Base-by-base conservation (phyloP, 2,888 invertebrate genomes). In the Cancer borealis region DNA sequence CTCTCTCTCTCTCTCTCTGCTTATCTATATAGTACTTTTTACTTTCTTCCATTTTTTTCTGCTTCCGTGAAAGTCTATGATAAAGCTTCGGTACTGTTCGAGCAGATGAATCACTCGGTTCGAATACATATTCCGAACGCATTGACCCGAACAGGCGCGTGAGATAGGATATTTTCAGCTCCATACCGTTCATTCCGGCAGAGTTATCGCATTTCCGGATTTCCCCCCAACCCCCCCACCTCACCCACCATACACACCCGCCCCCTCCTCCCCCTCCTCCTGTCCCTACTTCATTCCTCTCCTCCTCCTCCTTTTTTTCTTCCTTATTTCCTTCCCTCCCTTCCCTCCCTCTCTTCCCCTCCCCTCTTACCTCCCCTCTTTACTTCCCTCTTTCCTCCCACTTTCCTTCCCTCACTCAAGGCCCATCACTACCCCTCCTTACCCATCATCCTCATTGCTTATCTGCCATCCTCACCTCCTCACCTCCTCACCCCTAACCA, bases 1-100 rank as follows among this genome's bases (percentile, higher is more conserved):
- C 84, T 73, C n/a, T 79, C 92, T 79, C 73, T 73, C 66, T 91
- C 73, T 39, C 73, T 39, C 91, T 91, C 73, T 66, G 2, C 17
- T 39, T 66, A 21, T 46, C 39, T 14, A 6, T 21, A 14, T 66
- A 21, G 12, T n/a, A 21, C 21, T 21, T 5, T 21, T 21, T 66
- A 14, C 66, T 5, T 66, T 66, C 21, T n/a, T 66, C 21, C 4
- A 3, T 10, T 88, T 26, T 47, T 10, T 10, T 6, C 0, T 14
- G n/a, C n/a, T 14, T 46, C 46, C 30, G n/a, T 88, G 0, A 46
- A 8, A 12, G 30, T 79, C 12, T 79, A 10, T 79, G 30, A 8
- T 8, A 14, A 8, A 79, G 79, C 79, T 79, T 79, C 30, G 79
- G 30, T 79, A 79, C 79, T 79, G 30, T 79, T 30, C 30, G 30